Conservation (phyloP, 2,888 invertebrate species). For the Drosophila colorata region DNA sequence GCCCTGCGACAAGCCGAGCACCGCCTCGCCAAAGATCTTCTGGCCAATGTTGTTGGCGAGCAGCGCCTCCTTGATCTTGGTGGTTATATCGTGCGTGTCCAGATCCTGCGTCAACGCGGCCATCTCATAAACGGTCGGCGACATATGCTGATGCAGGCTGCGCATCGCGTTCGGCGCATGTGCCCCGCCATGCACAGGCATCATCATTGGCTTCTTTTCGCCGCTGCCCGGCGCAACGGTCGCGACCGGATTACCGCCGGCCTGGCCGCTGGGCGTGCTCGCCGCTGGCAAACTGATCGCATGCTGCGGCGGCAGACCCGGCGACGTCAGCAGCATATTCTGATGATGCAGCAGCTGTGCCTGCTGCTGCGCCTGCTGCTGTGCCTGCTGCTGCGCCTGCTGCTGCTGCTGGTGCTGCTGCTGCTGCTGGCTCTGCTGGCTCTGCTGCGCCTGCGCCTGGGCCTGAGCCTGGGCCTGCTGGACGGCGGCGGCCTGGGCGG, state of each 20-base stretch:
- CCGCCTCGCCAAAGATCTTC: conserved; percentile 99
- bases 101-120: conserved; percentile 98
- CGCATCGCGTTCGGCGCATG: conserved; percentile 90
- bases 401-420: conserved; percentile 84
- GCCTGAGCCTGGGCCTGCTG: conserved; percentile 69
- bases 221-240: conserved; percentile 24
- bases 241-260: conserved; percentile 18
- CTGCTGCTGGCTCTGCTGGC: conserved; percentile 70
- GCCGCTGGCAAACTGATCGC: conserved; percentile 89
- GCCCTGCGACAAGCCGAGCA: conserved; percentile 97
- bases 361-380: conserved; percentile 79
- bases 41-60: conserved; percentile 99
- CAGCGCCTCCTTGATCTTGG: conserved; percentile 98
- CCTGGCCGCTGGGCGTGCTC: conserved; percentile 69
- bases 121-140: conserved; percentile 99
- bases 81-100: conserved; percentile 98
- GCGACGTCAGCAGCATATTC: conserved; percentile 90
- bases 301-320: conserved; percentile 91
- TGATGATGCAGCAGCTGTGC: conserved; percentile 82
- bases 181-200: conserved; percentile 88
- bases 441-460: conserved; percentile 77
- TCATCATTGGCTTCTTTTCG: conserved; percentile 87
- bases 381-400: conserved; percentile 74
- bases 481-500: conserved; percentile 52
- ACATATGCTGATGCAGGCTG: conserved; percentile 92